Conservation (phyloP, 2,797 vertebrate species). For the Scolopax rusticola region DNA sequence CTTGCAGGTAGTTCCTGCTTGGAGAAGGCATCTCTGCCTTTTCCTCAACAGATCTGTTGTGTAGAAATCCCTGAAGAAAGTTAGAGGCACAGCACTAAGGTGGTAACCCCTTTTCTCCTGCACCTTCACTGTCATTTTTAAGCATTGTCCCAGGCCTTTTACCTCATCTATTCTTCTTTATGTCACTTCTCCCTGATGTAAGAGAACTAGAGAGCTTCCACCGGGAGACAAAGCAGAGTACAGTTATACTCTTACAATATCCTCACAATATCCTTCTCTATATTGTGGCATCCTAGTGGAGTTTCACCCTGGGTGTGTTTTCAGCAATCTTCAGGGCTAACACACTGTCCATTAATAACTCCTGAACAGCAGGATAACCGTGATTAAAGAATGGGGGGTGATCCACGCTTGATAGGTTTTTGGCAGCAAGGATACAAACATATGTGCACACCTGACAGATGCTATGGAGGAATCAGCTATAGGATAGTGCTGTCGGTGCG, state of each 20-base stretch:
- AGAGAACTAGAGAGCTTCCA: not conserved
- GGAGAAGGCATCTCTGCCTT: not conserved
- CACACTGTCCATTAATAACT: not conserved
- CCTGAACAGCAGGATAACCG: not conserved
- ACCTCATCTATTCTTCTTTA: not conserved
- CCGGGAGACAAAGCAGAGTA: not conserved
- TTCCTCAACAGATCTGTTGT: not conserved
- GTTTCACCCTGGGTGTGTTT: not conserved
- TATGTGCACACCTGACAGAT: not conserved
- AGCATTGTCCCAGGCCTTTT: not conserved
- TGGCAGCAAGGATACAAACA: not conserved
- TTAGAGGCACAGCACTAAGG: not conserved
- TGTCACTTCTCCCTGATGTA: not conserved
- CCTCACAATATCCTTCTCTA: not conserved
- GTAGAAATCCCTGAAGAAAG: not conserved
- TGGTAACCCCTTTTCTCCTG: not conserved
- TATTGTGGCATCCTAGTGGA: not conserved
- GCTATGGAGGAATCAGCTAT: not conserved
- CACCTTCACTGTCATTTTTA: not conserved
- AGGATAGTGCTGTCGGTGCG: accelerated
- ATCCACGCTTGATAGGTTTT: not conserved
- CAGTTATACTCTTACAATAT: not conserved
- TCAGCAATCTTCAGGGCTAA: not conserved
- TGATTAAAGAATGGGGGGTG: not conserved
- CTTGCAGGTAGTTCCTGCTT: not conserved